Conservation (phyloP, 2,113 vertebrate genomes). For the Grus americana region DNA sequence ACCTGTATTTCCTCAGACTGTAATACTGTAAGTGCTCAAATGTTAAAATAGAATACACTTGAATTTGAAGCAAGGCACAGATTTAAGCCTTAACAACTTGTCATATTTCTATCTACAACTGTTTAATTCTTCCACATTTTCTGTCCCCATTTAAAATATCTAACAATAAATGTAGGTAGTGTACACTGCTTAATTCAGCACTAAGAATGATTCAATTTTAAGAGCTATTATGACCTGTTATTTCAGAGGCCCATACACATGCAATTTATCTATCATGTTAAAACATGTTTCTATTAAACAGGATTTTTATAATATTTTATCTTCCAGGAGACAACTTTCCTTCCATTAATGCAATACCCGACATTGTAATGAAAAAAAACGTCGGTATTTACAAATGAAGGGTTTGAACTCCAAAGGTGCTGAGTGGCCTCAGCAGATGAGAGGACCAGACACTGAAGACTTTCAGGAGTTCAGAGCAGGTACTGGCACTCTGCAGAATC, state of each 20-base stretch:
- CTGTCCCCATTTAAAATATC: conserved; percentile 21
- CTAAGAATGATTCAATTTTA: conserved; percentile 27
- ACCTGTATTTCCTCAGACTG: background rate
- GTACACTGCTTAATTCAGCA: conserved; percentile 18
- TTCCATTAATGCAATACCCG: background rate
- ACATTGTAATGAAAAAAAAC: background rate
- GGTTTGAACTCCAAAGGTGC: background rate
- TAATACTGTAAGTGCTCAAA: background rate
- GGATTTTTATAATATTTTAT: conserved; percentile 1
- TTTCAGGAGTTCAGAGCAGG: conserved; percentile 2
- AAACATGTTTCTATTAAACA: conserved; percentile 25
- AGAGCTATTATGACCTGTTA: conserved; percentile 27
- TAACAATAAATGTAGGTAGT: background rate
- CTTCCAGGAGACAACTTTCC: background rate
- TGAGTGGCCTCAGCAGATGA: background rate
- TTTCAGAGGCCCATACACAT: conserved; percentile 47
- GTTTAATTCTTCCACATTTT: conserved; percentile 17
- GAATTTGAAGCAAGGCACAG: conserved; percentile 35
- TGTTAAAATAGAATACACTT: conserved; percentile 38
- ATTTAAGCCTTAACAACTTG: conserved; percentile 29
- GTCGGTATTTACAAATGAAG: conserved; percentile 15
- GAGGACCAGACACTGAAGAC: background rate
- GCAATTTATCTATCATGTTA: conserved; percentile 5
- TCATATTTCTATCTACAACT: conserved; percentile 12
- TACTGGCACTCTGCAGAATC: background rate